phyloP scores from a whole-genome alignment of 2,113 vertebrate genomes.

The Callithrix jacchus region DNA sequence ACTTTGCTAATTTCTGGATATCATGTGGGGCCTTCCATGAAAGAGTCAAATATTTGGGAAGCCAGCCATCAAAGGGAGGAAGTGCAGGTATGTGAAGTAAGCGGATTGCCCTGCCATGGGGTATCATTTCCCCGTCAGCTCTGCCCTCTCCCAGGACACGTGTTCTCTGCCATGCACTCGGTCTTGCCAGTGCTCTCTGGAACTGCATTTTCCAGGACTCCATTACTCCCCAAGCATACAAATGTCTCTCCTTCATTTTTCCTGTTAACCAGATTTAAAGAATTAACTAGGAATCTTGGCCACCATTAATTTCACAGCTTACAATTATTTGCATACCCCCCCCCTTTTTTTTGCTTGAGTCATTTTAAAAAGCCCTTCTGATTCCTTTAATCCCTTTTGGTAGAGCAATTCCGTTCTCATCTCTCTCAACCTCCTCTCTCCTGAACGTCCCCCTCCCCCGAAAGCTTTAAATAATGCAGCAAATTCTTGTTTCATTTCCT shows the following conservation, averaged over 20 bases:
- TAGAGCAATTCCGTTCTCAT: conserved; percentile 62
- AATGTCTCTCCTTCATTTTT: conserved; percentile 64
- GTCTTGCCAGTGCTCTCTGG: neutral
- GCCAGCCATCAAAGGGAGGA: neutral
- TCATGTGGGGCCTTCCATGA: neutral
- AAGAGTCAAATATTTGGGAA: conserved; percentile 27
- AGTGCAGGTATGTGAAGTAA: neutral
- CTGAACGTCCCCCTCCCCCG: neutral
- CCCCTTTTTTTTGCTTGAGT: conserved; percentile 44
- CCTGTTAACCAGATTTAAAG: conserved; percentile 69
- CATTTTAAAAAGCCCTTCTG: conserved; percentile 65
- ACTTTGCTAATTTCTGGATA: conserved; percentile 19
- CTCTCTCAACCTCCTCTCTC: conserved; percentile 59
- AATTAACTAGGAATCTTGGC: conserved; percentile 65
- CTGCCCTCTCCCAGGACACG: conserved; percentile 19
- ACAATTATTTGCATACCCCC: conserved; percentile 58
- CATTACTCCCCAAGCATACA: conserved; percentile 57
- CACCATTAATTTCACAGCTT: conserved; percentile 73
- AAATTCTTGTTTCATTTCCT: conserved; percentile 77
- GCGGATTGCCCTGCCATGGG: neutral
- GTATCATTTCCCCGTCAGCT: neutral
- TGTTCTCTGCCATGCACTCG: neutral
- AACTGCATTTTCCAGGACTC: conserved; percentile 52
- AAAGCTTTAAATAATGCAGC: conserved; percentile 77
- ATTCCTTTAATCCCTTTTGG: conserved; percentile 71